Evolutionary conservation across 30 jellyfish, hydroid and myxozoan species (phyloP).

Genomic region (Nemopilema nomurai): DNA sequence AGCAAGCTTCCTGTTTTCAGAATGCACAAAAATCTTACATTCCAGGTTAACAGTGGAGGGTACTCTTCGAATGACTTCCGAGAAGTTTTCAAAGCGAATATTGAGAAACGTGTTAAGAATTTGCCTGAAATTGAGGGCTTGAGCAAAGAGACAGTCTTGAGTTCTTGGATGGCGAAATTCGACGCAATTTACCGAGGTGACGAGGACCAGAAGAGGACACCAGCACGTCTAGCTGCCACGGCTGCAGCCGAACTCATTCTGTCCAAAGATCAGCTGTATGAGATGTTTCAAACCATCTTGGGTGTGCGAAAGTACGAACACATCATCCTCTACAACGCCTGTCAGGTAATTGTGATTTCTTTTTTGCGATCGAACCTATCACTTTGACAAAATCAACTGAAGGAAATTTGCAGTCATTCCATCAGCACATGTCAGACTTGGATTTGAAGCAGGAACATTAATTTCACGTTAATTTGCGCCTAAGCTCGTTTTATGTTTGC

Average conservation of each 20-base stretch:
- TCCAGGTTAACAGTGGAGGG: conserved; percentile 91
- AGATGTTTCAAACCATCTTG: conserved; percentile 87
- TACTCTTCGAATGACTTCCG: conserved; percentile 94
- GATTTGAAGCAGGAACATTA: too few relatives aligned
- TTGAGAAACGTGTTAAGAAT: conserved; percentile 86
- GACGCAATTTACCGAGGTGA: conserved; percentile 99
- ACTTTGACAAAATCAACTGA: too few relatives aligned
- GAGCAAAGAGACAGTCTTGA: conserved; percentile 96
- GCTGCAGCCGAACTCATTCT: conserved; percentile 94
- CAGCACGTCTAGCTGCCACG: conserved; percentile 96
- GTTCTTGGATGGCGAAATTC: conserved; percentile 99
- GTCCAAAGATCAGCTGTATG: conserved; percentile 91
- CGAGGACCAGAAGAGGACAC: conserved; percentile 95
- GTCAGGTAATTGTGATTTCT: conserved; percentile 70
- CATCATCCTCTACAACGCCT: conserved; percentile 86
- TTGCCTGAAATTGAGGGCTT: conserved; percentile 97
- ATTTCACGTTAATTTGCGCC: too few relatives aligned
- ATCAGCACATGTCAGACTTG: too few relatives aligned
- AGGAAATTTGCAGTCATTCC: too few relatives aligned
- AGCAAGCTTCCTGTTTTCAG: not conserved
- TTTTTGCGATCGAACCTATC: not conserved
- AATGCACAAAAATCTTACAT: too few relatives aligned
- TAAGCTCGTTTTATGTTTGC: too few relatives aligned
- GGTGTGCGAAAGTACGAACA: conserved; percentile 92
- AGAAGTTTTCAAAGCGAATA: conserved; percentile 92